A percentile compares a stretch with the other conserved stretches of the same genome.
Conservation (phyloP, 2,888 invertebrate species). For the Pogonocherus hispidulus region DNA sequence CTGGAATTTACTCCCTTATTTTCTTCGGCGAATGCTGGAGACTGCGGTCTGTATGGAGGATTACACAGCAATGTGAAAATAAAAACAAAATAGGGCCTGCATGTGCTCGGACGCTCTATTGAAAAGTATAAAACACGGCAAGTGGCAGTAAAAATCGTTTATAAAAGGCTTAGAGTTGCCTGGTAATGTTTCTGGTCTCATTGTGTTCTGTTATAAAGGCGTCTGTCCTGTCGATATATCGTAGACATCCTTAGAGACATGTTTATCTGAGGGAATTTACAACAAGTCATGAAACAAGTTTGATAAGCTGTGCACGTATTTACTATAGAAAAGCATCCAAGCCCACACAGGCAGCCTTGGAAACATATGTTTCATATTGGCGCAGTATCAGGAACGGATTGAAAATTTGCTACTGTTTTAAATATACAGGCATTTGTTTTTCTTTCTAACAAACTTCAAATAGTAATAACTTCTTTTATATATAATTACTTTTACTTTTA, state of each 20-base stretch:
- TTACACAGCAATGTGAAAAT: not conserved
- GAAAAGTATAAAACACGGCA: not conserved
- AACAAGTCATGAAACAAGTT: constrained; percentile 34
- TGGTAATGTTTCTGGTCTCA: not conserved
- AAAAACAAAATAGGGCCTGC: not conserved
- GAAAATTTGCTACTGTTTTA: too few species aligned
- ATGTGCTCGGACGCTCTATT: not conserved
- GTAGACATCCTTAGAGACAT: constrained; percentile 36
- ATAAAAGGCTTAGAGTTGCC: not conserved
- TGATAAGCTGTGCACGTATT: constrained; percentile 42
- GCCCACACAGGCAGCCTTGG: constrained; percentile 11
- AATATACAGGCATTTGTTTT: too few species aligned
- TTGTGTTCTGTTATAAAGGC: constrained; percentile 19
- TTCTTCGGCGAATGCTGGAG: not conserved
- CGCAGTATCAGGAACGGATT: constrained; percentile 20
- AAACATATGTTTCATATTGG: constrained; percentile 28
- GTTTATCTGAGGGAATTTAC: constrained; percentile 37
- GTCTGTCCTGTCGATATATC: constrained; percentile 35
- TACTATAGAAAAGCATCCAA: constrained; percentile 38
- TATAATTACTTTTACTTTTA: too few species aligned
- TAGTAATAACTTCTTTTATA: too few species aligned
- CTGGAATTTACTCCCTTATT: not conserved
- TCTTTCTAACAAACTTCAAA: too few species aligned
- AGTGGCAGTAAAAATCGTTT: not conserved
- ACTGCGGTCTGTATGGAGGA: not conserved